phyloP scores from a whole-genome alignment of 2,888 invertebrate species.

The Amaurobius ferox region DNA sequence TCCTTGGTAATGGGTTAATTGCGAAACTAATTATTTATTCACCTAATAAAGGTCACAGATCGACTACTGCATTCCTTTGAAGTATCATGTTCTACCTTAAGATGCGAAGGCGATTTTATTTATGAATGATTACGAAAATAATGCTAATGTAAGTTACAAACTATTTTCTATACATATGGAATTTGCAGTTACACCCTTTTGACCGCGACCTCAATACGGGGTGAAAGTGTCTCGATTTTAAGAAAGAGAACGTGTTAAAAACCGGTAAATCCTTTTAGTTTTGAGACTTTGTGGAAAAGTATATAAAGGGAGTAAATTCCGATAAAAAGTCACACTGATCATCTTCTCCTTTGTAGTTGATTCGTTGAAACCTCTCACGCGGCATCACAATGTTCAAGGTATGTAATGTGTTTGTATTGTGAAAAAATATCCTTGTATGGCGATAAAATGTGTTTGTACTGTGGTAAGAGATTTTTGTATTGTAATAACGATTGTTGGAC shows the following conservation, averaged over 20 bases:
- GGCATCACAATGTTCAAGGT: not conserved
- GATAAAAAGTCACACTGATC: not conserved
- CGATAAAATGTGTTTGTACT: too few relatives aligned
- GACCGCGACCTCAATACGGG: not conserved
- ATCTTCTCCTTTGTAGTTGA: not conserved
- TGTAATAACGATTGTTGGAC: too few relatives aligned
- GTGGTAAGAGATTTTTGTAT: too few relatives aligned
- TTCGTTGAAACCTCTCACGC: not conserved
- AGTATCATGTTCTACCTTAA: too few relatives aligned
- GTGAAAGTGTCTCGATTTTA: not conserved
- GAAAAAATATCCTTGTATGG: too few relatives aligned
- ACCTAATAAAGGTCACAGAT: too few relatives aligned
- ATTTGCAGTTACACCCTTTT: not conserved
- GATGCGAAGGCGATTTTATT: too few relatives aligned
- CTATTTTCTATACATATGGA: not conserved
- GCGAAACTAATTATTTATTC: too few relatives aligned
- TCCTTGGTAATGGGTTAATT: too few relatives aligned
- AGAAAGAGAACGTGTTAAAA: not conserved
- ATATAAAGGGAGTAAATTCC: not conserved
- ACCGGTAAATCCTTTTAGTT: conserved; percentile 1
- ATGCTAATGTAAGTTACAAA: not conserved
- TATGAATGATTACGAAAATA: too few relatives aligned
- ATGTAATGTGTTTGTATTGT: not conserved
- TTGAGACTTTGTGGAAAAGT: not conserved
- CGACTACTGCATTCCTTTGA: too few relatives aligned